phyloP scores from a whole-genome alignment of 2,113 vertebrate species.

The Numida meleagris region DNA sequence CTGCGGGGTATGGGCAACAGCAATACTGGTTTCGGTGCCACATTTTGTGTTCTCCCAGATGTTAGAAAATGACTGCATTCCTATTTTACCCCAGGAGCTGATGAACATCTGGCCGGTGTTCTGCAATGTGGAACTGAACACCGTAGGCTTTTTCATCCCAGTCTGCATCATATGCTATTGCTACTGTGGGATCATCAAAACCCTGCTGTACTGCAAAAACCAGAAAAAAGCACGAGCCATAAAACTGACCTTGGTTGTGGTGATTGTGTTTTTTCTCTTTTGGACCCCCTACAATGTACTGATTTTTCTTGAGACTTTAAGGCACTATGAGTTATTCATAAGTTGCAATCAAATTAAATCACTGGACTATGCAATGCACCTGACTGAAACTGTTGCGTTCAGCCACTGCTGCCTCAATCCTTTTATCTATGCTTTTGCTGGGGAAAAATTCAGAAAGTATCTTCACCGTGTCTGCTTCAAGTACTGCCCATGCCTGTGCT shows the following conservation, averaged over 20 bases:
- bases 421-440: conserved; percentile 90
- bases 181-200: conserved; percentile 85
- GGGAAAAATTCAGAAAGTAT: conserved; percentile 89
- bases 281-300: conserved; percentile 90
- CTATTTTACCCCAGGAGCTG: conserved; percentile 60
- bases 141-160: conserved; percentile 82
- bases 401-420: conserved; percentile 92
- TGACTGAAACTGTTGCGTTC: conserved; percentile 83
- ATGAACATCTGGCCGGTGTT: conserved; percentile 79
- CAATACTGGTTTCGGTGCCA: conserved; percentile 83
- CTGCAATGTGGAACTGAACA: conserved; percentile 79
- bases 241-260: conserved; percentile 85
- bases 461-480: conserved; percentile 67
- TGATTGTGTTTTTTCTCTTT: conserved; percentile 85
- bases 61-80: conserved; percentile 19
- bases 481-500: conserved; percentile 58
- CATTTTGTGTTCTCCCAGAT: conserved; percentile 79
- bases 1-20: conserved; percentile 76
- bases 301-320: conserved; percentile 85
- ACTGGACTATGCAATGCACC: conserved; percentile 56
- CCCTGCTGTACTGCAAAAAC: conserved; percentile 84
- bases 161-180: conserved; percentile 85
- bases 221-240: conserved; percentile 84
- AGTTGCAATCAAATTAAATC: conserved; percentile 44
- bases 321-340: conserved; percentile 52